phyloP scores from a whole-genome alignment of 2,797 vertebrate genomes.

The Betta splendens region DNA sequence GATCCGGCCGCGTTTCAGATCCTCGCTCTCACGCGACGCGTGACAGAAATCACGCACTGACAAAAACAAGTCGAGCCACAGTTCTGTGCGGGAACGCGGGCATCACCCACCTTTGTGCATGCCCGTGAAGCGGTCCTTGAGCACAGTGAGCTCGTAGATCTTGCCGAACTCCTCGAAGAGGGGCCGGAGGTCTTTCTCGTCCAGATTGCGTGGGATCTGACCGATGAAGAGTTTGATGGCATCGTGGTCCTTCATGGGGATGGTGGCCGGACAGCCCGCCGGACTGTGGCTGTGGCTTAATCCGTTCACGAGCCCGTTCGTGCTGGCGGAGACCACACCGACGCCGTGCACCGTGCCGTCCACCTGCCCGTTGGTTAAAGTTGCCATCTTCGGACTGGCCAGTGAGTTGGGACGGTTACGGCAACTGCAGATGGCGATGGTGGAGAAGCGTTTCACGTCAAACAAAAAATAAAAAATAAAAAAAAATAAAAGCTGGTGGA shows the following conservation, averaged over 20 bases:
- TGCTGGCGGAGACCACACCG: conserved; percentile 89
- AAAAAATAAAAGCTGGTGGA: conserved; percentile 51
- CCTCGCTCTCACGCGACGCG: conserved; percentile 8
- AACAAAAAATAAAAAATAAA: conserved; percentile 19
- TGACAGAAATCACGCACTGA: conserved; percentile 39
- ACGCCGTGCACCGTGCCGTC: conserved; percentile 93
- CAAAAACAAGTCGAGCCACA: conserved; percentile 37
- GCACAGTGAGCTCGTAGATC: conserved; percentile 99
- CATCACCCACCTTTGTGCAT: conserved; percentile 95
- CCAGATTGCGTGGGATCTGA: conserved; percentile 99
- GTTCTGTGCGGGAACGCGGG: conserved; percentile 21
- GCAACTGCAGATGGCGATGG: conserved; percentile 59
- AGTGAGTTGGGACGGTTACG: conserved; percentile 70
- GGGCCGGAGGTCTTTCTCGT: conserved; percentile 99
- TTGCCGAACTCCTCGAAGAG: conserved; percentile 99
- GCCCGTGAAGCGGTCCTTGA: conserved; percentile 99
- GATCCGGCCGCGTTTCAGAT: conserved; percentile 31
- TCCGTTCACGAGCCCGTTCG: conserved; percentile 99
- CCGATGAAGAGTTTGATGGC: conserved; percentile 99
- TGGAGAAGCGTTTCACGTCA: conserved; percentile 50
- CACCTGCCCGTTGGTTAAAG: conserved; percentile 99
- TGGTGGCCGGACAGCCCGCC: conserved; percentile 93
- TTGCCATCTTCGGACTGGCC: conserved; percentile 93
- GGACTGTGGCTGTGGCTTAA: conserved; percentile 98
- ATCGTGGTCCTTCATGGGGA: conserved; percentile 99